A percentile compares a stretch with the other conserved stretches of the same genome.
phyloP scores from a whole-genome alignment of 2,888 invertebrate genomes.

The Phaonia tiefii region DNA sequence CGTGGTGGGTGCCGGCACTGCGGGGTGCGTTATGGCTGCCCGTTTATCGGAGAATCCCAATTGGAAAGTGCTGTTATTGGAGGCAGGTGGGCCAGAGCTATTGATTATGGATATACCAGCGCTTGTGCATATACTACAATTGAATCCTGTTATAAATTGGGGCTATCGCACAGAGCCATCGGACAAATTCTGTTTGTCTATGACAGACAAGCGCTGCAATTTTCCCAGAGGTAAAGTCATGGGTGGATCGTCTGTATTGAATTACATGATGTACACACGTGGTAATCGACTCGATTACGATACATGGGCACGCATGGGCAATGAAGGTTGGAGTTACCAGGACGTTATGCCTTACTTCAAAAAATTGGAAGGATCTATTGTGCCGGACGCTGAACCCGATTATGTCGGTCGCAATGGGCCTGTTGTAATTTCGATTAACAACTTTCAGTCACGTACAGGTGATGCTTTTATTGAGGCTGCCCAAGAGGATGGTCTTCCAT shows the following conservation, averaged over 20 bases:
- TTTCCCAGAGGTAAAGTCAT: slow-evolving; percentile 91
- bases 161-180: slow-evolving; percentile 89
- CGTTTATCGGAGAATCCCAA: slow-evolving; percentile 86
- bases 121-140: slow-evolving; percentile 86
- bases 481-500: slow-evolving; percentile 83
- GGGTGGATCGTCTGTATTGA: slow-evolving; percentile 90
- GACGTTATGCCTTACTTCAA: slow-evolving; percentile 88
- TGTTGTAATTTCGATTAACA: slow-evolving; percentile 82
- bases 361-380: slow-evolving; percentile 86
- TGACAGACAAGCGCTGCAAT: slow-evolving; percentile 87
- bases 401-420: slow-evolving; percentile 82
- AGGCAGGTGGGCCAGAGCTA: slow-evolving; percentile 86
- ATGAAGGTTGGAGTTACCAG: slow-evolving; percentile 87
- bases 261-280: slow-evolving; percentile 90
- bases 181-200: slow-evolving; percentile 85
- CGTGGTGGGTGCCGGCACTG: slow-evolving; percentile 89
- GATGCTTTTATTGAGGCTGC: slow-evolving; percentile 85
- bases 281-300: slow-evolving; percentile 88
- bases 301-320: slow-evolving; percentile 86
- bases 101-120: slow-evolving; percentile 88
- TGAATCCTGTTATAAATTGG: slow-evolving; percentile 86
- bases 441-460: slow-evolving; percentile 82
- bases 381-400: slow-evolving; percentile 81
- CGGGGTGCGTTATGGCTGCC: slow-evolving; percentile 88
- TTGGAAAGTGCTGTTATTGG: slow-evolving; percentile 85